Evolutionary conservation across 2,113 vertebrate species (phyloP).

Genomic region (Cephalopholis sonnerati): DNA sequence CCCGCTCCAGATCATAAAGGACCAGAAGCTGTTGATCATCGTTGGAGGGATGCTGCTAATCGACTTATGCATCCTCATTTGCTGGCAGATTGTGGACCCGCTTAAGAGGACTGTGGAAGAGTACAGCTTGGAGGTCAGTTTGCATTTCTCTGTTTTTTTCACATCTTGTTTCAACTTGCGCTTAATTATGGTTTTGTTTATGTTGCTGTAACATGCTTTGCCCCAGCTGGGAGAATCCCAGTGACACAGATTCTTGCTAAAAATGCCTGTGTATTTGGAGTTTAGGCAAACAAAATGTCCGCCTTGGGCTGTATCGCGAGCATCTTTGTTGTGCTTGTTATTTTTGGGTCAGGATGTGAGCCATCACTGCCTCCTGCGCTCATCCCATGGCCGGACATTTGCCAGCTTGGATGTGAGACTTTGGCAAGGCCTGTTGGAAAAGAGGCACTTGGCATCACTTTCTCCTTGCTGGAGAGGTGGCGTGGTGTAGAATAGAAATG

Average conservation of each 20-base stretch:
- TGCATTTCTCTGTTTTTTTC: background rate
- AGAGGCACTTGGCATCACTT: slow-evolving; percentile 67
- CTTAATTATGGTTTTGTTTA: slow-evolving; percentile 3
- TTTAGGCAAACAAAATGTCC: slow-evolving; percentile 51
- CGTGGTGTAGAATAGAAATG: slow-evolving; percentile 47
- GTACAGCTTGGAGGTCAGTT: slow-evolving; percentile 97
- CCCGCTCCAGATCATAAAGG: slow-evolving; percentile 96
- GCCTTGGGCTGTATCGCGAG: slow-evolving; percentile 35
- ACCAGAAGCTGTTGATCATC: slow-evolving; percentile 98
- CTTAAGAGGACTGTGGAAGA: slow-evolving; percentile 96
- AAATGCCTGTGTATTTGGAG: slow-evolving; percentile 16
- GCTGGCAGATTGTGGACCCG: slow-evolving; percentile 99
- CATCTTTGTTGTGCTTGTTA: slow-evolving; percentile 71
- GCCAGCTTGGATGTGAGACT: slow-evolving; percentile 78
- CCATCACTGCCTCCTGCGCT: slow-evolving; percentile 71
- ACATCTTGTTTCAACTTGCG: background rate
- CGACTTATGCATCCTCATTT: slow-evolving; percentile 99
- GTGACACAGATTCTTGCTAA: slow-evolving; percentile 32
- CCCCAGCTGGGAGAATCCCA: slow-evolving; percentile 29
- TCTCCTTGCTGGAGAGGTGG: slow-evolving; percentile 61
- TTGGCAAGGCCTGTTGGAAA: slow-evolving; percentile 80
- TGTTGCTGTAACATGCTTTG: slow-evolving; percentile 15
- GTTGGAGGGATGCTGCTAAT: slow-evolving; percentile 99
- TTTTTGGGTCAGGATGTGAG: slow-evolving; percentile 82
- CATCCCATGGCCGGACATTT: slow-evolving; percentile 60